phyloP scores from a whole-genome alignment of 2,888 invertebrate species.

The Phrixothrix hirtus region DNA sequence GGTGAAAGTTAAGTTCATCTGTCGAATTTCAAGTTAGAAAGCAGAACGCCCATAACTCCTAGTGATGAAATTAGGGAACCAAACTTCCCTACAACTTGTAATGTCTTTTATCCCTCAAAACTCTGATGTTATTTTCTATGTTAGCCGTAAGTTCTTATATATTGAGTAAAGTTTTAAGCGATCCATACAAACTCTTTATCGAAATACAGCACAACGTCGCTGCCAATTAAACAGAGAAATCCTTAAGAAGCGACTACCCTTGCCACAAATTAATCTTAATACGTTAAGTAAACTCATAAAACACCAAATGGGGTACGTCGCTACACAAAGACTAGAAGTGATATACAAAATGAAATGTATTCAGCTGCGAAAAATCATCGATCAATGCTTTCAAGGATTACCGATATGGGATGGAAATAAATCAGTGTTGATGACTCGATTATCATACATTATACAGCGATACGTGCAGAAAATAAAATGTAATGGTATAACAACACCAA shows the following conservation, averaged over 20 bases:
- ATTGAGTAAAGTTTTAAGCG: constrained; percentile 36
- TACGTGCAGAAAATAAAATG: too few relatives aligned
- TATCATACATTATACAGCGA: constrained; percentile 32
- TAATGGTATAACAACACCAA: too few relatives aligned
- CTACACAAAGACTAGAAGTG: constrained; percentile 38
- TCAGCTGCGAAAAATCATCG: constrained; percentile 27
- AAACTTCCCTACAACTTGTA: too few relatives aligned
- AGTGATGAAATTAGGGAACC: too few relatives aligned
- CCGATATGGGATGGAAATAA: constrained; percentile 33
- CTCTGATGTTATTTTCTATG: constrained; percentile 35
- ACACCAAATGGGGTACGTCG: constrained; percentile 39
- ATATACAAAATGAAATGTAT: constrained; percentile 40
- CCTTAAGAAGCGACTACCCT: constrained; percentile 35
- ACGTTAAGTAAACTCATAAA: constrained; percentile 37
- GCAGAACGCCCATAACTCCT: too few relatives aligned
- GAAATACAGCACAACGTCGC: constrained; percentile 34
- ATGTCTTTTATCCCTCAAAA: constrained; percentile 6
- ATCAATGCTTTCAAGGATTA: constrained; percentile 38
- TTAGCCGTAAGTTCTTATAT: constrained; percentile 41
- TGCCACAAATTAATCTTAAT: constrained; percentile 35
- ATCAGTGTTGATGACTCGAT: constrained; percentile 34
- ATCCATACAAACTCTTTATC: constrained; percentile 30
- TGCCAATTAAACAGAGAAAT: constrained; percentile 40
- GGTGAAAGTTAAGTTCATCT: too few relatives aligned
- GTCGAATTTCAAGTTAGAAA: too few relatives aligned